phyloP scores from a whole-genome alignment of 2,888 invertebrate species.

The Scaptomyza reducta region DNA sequence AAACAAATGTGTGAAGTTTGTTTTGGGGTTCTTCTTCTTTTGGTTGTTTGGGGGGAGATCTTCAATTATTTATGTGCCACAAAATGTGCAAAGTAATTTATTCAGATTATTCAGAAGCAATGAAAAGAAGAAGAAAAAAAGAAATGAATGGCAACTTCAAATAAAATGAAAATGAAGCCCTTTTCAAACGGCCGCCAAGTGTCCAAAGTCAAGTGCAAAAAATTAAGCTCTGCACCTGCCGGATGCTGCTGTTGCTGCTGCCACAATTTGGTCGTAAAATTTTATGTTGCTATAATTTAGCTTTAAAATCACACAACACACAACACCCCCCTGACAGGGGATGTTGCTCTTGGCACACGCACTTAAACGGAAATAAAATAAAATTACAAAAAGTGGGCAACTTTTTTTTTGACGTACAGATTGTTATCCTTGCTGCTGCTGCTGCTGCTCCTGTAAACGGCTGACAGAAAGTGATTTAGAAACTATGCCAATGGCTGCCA shows the following conservation, averaged over 20 bases:
- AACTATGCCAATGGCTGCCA: constrained; percentile 62
- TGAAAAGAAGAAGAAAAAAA: constrained; percentile 23
- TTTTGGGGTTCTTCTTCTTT: background rate
- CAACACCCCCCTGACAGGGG: too few relatives aligned
- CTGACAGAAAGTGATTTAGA: constrained; percentile 80
- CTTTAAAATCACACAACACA: constrained; percentile 71
- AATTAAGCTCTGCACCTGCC: constrained; percentile 76
- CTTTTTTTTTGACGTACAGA: constrained; percentile 70
- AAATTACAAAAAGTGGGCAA: constrained; percentile 80
- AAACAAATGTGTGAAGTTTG: constrained; percentile 32
- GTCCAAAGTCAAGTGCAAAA: constrained; percentile 71
- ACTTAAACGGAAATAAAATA: constrained; percentile 79
- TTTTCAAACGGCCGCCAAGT: constrained; percentile 72
- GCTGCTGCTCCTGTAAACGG: constrained; percentile 50
- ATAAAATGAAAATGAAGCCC: constrained; percentile 68
- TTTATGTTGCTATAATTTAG: constrained; percentile 76
- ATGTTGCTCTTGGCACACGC: constrained; percentile 63
- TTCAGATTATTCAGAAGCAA: constrained; percentile 65
- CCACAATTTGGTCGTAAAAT: constrained; percentile 67
- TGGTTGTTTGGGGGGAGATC: constrained; percentile 7
- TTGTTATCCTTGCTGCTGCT: constrained; percentile 68
- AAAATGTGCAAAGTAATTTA: constrained; percentile 79
- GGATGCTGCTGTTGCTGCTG: constrained; percentile 28
- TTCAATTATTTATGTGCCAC: constrained; percentile 77
- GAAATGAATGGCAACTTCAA: constrained; percentile 50